Base-by-base conservation (phyloP, 2,888 invertebrate genomes). In the Gymnosoma rotundatum region DNA sequence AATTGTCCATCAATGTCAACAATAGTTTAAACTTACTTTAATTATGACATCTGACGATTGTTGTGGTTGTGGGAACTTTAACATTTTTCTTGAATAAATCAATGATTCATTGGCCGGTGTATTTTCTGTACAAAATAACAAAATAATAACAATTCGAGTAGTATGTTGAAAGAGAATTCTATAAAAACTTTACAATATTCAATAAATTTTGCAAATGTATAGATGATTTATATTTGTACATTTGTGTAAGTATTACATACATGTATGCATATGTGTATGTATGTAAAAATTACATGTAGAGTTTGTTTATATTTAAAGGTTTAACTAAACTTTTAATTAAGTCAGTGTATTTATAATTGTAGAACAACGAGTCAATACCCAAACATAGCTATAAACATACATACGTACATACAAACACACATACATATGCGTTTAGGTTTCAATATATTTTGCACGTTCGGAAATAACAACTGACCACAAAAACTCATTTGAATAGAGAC, bases 41-140 rank as follows among this genome's bases (percentile, higher is more conserved):
- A 9, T 1, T 9, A 18, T 52, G 18, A n/a, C 18, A 20, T 52
- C 5, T 7, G 7, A 16, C 2, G 6, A 21, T 56, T 69, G 20
- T 32, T 50, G 18, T 48, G 54, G 18, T 32, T 48, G 54, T 70
- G 54, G 63, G 56, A 64, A 64, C 48, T 54, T 61, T 42, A 48
- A 48, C 6, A 32, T 48, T 42, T 63, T n/a, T n/a, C n/a, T 50
- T 75, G 21, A 45, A 60, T 67, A 60, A 80, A 67, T 67, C 60
- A 70, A 60, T 76, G 67, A 76, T 32, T 80, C 74, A 80, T 56
- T 61, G 45, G 48, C 69, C 56, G 81, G 75, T 7, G 6, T 32
- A 5, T 32, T 7, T 32, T 18, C 7, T 56, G 9, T 2, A 52
- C 0, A 52, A 48, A 42, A 42, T 42, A n/a, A n/a, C n/a, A n/a